Evolutionary conservation across 2,888 invertebrate genomes (phyloP).

Genomic region (Ochropleura leucogaster): DNA sequence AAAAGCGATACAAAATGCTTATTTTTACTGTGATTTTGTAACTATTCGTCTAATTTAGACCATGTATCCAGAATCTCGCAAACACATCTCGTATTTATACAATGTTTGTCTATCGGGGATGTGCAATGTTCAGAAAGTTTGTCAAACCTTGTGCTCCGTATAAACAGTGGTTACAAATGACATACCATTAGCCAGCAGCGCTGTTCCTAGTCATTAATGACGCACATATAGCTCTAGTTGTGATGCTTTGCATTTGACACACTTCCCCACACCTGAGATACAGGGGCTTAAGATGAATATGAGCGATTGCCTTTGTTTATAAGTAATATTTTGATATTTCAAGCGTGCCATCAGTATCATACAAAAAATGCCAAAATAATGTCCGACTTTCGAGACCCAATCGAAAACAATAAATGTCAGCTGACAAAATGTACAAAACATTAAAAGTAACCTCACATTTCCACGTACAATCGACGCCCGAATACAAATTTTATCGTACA

Average conservation of each 20-base stretch:
- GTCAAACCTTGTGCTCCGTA: slow-evolving; percentile 26
- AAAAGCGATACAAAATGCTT: background rate
- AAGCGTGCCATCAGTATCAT: background rate
- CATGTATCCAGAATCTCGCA: background rate
- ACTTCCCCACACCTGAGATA: slow-evolving; percentile 41
- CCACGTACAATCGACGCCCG: slow-evolving; percentile 20
- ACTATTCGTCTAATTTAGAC: background rate
- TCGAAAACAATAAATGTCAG: slow-evolving; percentile 59
- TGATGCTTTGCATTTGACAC: slow-evolving; percentile 51
- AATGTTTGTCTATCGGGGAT: slow-evolving; percentile 24
- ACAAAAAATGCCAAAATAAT: slow-evolving; percentile 11
- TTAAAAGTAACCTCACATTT: slow-evolving; percentile 65
- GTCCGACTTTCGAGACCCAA: background rate
- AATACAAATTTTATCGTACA: slow-evolving; percentile 24
- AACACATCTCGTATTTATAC: slow-evolving; percentile 21
- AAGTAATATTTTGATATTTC: background rate
- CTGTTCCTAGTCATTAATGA: slow-evolving; percentile 59
- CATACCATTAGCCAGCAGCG: slow-evolving; percentile 55
- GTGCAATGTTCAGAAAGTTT: slow-evolving; percentile 45
- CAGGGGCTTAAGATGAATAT: slow-evolving; percentile 5
- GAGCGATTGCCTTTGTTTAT: slow-evolving; percentile 39
- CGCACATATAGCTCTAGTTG: slow-evolving; percentile 37
- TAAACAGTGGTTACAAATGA: slow-evolving; percentile 52
- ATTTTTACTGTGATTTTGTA: background rate
- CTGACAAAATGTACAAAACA: slow-evolving; percentile 61